phyloP scores from a whole-genome alignment of 2,113 vertebrate species.

The Gopherus flavomarginatus region DNA sequence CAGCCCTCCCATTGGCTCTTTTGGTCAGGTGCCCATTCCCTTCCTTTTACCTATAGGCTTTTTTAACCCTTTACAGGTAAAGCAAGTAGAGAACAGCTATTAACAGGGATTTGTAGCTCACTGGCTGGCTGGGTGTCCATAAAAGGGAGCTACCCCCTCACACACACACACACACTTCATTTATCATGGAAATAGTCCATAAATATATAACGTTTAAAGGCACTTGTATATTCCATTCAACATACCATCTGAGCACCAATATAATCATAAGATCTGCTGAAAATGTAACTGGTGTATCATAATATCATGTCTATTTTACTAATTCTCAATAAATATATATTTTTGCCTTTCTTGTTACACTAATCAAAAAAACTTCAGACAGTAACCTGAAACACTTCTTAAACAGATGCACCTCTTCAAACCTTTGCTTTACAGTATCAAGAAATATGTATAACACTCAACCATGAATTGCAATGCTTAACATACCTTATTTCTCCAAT shows the following conservation, averaged over 20 bases:
- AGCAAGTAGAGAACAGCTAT: too few relatives aligned
- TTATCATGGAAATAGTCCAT: too few relatives aligned
- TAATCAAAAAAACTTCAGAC: neutral
- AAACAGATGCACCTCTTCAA: neutral
- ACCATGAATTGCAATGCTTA: too few relatives aligned
- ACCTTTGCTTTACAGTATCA: neutral
- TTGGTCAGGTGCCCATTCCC: too few relatives aligned
- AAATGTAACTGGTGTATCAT: neutral
- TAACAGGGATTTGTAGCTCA: too few relatives aligned
- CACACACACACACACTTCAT: too few relatives aligned
- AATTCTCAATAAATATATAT: neutral
- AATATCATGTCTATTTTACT: neutral
- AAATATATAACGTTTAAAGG: neutral
- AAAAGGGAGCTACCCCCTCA: too few relatives aligned
- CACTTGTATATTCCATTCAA: neutral
- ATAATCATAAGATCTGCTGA: neutral
- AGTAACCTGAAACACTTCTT: neutral
- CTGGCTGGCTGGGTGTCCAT: too few relatives aligned
- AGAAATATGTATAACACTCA: neutral
- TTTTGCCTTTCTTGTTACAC: neutral
- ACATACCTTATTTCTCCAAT: neutral
- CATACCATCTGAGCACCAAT: neutral
- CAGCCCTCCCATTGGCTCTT: too few relatives aligned
- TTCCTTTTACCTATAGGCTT: too few relatives aligned
- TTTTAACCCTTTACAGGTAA: too few relatives aligned